Percentiles rank a stretch among this genome's conserved stretches.
Conservation (phyloP, 2,888 invertebrate genomes). For the Cacoxenus indagator region DNA sequence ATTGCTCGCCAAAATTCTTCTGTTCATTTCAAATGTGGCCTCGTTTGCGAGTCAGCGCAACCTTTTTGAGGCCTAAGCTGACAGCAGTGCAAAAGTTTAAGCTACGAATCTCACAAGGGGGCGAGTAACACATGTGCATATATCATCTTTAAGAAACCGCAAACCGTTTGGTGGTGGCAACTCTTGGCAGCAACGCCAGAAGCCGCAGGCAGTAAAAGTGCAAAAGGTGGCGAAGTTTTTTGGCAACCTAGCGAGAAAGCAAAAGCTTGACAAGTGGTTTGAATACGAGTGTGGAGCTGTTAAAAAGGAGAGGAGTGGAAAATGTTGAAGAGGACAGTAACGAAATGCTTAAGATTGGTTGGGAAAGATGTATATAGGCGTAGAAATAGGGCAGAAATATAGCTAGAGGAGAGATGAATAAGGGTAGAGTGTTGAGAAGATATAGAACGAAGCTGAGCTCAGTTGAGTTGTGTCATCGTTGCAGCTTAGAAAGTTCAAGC, state of each 20-base stretch:
- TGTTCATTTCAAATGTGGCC: constrained; percentile 2
- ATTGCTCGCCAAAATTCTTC: not conserved
- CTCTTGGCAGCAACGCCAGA: not conserved
- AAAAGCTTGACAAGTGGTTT: not conserved
- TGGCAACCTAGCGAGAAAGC: not conserved
- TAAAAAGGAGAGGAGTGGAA: no score
- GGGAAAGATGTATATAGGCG: no score
- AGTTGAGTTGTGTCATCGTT: not conserved
- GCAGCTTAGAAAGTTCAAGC: not conserved
- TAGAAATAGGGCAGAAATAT: no score
- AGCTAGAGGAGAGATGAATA: no score
- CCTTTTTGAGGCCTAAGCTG: not conserved
- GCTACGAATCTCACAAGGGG: not conserved
- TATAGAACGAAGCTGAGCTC: not conserved
- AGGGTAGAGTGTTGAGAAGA: no score
- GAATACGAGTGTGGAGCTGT: no score
- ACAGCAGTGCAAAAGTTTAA: not conserved
- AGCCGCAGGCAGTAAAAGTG: not conserved
- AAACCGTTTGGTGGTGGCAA: constrained; percentile 6
- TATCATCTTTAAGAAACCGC: constrained; percentile 13
- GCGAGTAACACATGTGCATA: not conserved
- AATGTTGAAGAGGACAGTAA: no score
- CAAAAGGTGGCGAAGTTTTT: not conserved
- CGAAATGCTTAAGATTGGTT: no score
- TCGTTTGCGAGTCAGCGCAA: not conserved